A percentile compares a stretch with the other conserved stretches of the same genome.
phyloP scores from a whole-genome alignment of 2,888 invertebrate genomes.

The Agapetus fuscipes region DNA sequence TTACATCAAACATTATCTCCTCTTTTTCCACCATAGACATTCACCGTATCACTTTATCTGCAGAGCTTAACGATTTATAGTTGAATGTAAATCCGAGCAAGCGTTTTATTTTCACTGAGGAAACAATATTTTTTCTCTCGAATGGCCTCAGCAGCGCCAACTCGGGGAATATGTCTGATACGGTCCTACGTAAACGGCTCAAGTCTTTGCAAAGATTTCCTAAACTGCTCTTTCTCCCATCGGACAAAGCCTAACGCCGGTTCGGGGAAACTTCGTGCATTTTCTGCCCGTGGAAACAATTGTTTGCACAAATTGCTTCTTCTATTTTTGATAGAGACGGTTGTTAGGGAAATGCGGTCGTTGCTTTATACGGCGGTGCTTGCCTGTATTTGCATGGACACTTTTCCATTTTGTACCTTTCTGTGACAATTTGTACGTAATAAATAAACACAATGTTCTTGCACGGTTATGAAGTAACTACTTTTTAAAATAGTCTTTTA shows the following conservation, averaged over 20 bases:
- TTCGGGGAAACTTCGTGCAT: not conserved
- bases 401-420: too few species aligned
- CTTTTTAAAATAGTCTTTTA: not conserved
- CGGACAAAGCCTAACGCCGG: constrained; percentile 4
- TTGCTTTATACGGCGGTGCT: too few species aligned
- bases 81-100: not conserved
- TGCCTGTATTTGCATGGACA: too few species aligned
- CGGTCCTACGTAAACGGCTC: constrained; percentile 4
- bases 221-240: constrained; percentile 4
- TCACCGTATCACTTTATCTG: too few species aligned
- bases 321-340: constrained; percentile 11
- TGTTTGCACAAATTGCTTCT: constrained; percentile 7
- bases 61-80: too few species aligned
- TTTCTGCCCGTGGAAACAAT: constrained; percentile 4
- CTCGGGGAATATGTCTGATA: constrained; percentile 1
- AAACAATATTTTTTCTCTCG: not conserved
- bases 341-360: constrained; percentile 2
- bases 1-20: too few species aligned
- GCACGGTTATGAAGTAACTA: too few species aligned
- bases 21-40: too few species aligned
- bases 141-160: not conserved
- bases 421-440: too few species aligned
- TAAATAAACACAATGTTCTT: too few species aligned
- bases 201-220: constrained; percentile 8
- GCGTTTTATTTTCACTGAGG: not conserved